Conservation (phyloP, 2,797 vertebrate species). For the Cyprinodon diabolis region DNA sequence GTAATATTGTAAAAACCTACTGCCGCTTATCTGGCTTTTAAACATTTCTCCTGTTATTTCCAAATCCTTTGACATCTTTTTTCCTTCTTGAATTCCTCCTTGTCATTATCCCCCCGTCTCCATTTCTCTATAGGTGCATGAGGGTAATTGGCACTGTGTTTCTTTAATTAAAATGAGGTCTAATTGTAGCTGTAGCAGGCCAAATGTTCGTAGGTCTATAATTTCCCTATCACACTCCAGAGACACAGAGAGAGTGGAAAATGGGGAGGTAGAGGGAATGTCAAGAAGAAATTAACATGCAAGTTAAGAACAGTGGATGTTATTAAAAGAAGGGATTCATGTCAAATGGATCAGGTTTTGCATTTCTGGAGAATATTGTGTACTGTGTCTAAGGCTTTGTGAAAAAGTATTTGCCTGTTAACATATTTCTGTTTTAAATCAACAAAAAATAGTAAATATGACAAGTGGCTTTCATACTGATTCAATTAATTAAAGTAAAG, state of each 20-base stretch:
- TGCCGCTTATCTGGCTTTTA: conserved; percentile 16
- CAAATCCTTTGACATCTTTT: conserved; percentile 24
- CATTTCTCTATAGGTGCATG: conserved; percentile 51
- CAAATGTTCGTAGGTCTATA: conserved; percentile 69
- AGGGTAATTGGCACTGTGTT: conserved; percentile 78
- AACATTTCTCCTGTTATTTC: conserved; percentile 21
- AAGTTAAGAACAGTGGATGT: conserved; percentile 42
- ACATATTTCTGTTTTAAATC: background rate
- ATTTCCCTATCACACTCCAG: conserved; percentile 71
- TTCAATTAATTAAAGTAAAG: background rate
- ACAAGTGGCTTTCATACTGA: background rate
- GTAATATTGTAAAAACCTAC: conserved; percentile 15
- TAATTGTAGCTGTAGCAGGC: conserved; percentile 78
- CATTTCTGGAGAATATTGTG: conserved; percentile 55
- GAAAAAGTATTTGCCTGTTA: background rate
- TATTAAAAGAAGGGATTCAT: conserved; percentile 33
- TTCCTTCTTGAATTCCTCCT: conserved; percentile 15
- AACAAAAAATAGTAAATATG: conserved; percentile 1
- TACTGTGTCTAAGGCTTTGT: conserved; percentile 37
- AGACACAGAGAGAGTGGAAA: conserved; percentile 54
- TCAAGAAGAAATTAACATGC: conserved; percentile 34
- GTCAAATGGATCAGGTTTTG: conserved; percentile 57
- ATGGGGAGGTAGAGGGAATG: conserved; percentile 27
- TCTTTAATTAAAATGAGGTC: conserved; percentile 80
- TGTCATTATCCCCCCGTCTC: conserved; percentile 49